Base-by-base conservation (phyloP, 2,113 vertebrate genomes). In the Diglossa brunneiventris region DNA sequence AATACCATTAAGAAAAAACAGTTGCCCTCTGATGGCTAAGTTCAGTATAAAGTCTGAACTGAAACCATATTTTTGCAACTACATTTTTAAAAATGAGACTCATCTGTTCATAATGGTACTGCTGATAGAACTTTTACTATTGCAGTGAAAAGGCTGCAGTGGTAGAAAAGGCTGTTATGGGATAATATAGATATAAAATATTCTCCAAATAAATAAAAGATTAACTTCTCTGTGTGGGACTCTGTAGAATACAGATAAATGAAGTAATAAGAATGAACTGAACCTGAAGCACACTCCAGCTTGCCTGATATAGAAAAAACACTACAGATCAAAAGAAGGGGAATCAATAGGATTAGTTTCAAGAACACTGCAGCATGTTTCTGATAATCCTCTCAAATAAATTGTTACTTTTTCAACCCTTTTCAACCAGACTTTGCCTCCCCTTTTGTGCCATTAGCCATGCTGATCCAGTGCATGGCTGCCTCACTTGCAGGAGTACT, bases 191-290 rank as follows among this genome's bases (percentile, higher is more conserved):
- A 13, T 56, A 61, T 27, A 83, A 87, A 90, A 79, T 73, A 92
- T 67, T 90, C 23, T 77, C 92, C 76, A 73, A 77, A 95, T 95
- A 93, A 93, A 95, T 92, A 91, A 90, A 92, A 83, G 6, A 95
- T 96, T 96, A 85, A 83, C 41, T 73, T 81, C 41, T 64, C 11
- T 66, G 24, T 64, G 21, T 76, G 53, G 50, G 12, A 74, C 33
- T 59, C 53, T 52, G 39, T 63, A 79, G 50, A 89, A 63, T 80
- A 95, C 33, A 87, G 72, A 87, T 94, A 90, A 93, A 62, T 73
- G 20, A 75, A 95, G 58, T 50, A 89, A 62, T 61, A 66, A 88
- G 44, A 89, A 85, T 59, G 27, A 90, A 70, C 39, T 70, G 92
- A 96, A 95, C 42, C 30, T 63, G 55, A 93, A 96, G 35, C 35